Percentiles rank a stretch among this genome's conserved stretches.
These are phyloP conservation scores for Blera fallax DNA, from an alignment of 2,888 invertebrate species.

Conservation along the genomic window DNA sequence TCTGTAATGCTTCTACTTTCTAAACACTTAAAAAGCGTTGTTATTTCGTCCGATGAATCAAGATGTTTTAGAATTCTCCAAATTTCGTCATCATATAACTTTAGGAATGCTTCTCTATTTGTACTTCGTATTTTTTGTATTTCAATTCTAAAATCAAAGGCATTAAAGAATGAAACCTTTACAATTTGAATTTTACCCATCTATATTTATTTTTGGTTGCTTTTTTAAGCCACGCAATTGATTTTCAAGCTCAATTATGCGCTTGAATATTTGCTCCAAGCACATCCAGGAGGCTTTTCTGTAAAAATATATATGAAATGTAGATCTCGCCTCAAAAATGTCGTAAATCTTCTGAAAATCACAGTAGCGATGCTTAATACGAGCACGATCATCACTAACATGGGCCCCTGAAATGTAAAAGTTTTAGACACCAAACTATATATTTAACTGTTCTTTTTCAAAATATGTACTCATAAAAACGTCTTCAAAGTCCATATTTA, in stretches of 20 bases:
- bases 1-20: not conserved
- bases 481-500: conserved; percentile 76
- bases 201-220: too few relatives aligned
- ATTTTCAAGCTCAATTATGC: too few relatives aligned
- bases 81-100: conserved; percentile 53
- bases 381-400: conserved; percentile 75
- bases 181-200: conserved; percentile 29
- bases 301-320: conserved; percentile 83
- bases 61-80: conserved; percentile 3
- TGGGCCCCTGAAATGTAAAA: conserved; percentile 74
- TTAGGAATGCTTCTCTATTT: conserved; percentile 19
- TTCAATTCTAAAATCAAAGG: conserved; percentile 15
- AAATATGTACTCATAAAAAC: conserved; percentile 75
- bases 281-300: conserved; percentile 74
- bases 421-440: not conserved
- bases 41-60: not conserved
- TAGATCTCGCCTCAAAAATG: conserved; percentile 82
- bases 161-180: not conserved
- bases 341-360: conserved; percentile 82
- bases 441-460: not conserved
- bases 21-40: conserved; percentile 27
- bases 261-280: conserved; percentile 27
- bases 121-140: conserved; percentile 43
- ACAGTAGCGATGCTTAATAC: conserved; percentile 82
- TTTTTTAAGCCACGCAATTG: too few relatives aligned